phyloP scores from a whole-genome alignment of 1,140 invertebrate genomes.

The Wasmannia auropunctata region DNA sequence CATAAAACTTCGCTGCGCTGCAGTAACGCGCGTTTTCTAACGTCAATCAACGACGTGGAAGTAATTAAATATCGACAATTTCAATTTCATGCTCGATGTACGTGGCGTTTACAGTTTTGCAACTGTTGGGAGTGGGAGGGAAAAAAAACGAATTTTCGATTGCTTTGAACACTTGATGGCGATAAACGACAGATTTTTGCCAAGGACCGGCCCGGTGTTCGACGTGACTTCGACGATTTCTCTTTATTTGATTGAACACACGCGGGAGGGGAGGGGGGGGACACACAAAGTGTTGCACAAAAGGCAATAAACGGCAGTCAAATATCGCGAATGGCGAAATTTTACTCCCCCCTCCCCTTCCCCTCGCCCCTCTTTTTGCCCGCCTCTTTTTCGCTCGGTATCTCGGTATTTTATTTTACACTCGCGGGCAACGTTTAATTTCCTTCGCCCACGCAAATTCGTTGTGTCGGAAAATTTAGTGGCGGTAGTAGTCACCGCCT shows the following conservation, averaged over 20 bases:
- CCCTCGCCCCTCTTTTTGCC: neutral
- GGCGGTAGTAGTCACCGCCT: neutral
- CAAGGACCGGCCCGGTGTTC: neutral
- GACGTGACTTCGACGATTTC: slow-evolving; percentile 22
- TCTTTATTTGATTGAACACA: neutral
- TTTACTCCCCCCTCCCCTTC: neutral
- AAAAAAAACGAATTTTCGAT: slow-evolving; percentile 27
- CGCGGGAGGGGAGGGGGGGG: neutral
- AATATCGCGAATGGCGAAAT: neutral
- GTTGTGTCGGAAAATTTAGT: slow-evolving; percentile 40
- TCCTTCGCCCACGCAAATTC: slow-evolving; percentile 43
- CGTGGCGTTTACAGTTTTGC: slow-evolving; percentile 1
- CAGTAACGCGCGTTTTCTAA: slow-evolving; percentile 11
- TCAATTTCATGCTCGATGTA: slow-evolving; percentile 7
- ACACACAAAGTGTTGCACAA: neutral
- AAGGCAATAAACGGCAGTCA: neutral
- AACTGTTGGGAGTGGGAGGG: neutral
- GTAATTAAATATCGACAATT: slow-evolving; percentile 52
- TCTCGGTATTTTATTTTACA: slow-evolving; percentile 37
- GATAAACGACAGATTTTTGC: slow-evolving; percentile 23
- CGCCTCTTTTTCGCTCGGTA: neutral
- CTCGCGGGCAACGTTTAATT: slow-evolving; percentile 41
- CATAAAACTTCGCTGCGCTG: neutral
- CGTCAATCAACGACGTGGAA: slow-evolving; percentile 9
- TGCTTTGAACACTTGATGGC: neutral